Evolutionary conservation across 2,113 vertebrate genomes (phyloP), one percentile per base, ranked within the genome.

Genomic region (Arizona elegans): DNA sequence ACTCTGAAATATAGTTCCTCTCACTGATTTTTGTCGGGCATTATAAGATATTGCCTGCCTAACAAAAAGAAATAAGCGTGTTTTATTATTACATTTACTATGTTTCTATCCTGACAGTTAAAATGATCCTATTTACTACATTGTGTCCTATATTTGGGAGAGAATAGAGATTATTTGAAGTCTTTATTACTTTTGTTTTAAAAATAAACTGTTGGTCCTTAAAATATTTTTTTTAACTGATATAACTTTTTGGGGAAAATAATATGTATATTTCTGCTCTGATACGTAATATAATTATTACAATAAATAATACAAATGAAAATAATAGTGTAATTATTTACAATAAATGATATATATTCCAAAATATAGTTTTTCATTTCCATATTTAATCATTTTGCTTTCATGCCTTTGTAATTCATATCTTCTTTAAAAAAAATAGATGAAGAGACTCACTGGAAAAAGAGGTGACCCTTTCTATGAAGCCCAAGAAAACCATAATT

Each of bases 401-500:
- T 86, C 53, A 52, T 26, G 0, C 4, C 43, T 92, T 93, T 86
- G 0, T 53, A 38, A 21, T 23, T 23, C 29, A n/a, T 93, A 91
- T 56, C 92, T 0, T 53, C 38, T 29, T 7, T 0, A 24, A n/a
- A 88, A 86, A 8, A 95, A 94, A 88, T 96, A 99, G 99, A 95
- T 97, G 62, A 98, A 96, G 94, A 98, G 98, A 95, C 94, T 97
- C 58, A 98, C 95, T 15, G 98, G 97, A 95, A 99, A 98, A 94
- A 97, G 97, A 87, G 98, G 98, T 0, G 99, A 99, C 92, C 99
- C 99, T 33, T 99, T 99, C 95, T 99, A 99, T 0, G 99, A 99
- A 97, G 98, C 99, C 0, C 99, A 99, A 93, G 99, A 99, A 96
- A 99, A 99, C 95, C 99, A 99, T 97, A 99, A 99, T 96, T 96